phyloP scores from a whole-genome alignment of 2,888 invertebrate species.

The Spodoptera littoralis region DNA sequence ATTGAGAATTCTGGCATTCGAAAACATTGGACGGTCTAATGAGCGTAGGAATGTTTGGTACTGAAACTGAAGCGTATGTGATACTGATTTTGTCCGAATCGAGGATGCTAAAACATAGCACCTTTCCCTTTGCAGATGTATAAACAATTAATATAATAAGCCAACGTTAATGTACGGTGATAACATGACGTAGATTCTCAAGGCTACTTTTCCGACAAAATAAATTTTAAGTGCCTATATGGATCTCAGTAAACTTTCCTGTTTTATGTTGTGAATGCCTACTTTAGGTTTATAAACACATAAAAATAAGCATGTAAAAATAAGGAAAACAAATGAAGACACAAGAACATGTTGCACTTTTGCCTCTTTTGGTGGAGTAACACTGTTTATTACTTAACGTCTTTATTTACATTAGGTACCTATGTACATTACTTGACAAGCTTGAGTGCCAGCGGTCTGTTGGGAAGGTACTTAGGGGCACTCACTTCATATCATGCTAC shows the following conservation, averaged over 20 bases:
- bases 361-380: not conserved
- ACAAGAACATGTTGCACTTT: constrained; percentile 10
- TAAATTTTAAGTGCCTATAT: not conserved
- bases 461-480: constrained; percentile 27
- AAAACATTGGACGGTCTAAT: too few relatives aligned
- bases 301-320: constrained; percentile 24
- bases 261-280: not conserved
- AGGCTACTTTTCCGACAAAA: not conserved
- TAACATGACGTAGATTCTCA: too few relatives aligned
- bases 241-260: not conserved
- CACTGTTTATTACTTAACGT: constrained; percentile 33
- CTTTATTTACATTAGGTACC: not conserved
- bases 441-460: constrained; percentile 36
- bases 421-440: constrained; percentile 30
- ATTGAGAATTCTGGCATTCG: too few relatives aligned
- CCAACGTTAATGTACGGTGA: too few relatives aligned
- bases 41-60: too few relatives aligned
- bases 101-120: too few relatives aligned
- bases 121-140: too few relatives aligned
- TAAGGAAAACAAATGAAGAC: constrained; percentile 17
- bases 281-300: not conserved
- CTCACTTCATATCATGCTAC: constrained; percentile 18
- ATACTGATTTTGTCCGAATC: too few relatives aligned
- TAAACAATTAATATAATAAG: too few relatives aligned
- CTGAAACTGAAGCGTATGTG: too few relatives aligned